Conservation (phyloP, 2,113 vertebrate species). For the Cottus gobio region DNA sequence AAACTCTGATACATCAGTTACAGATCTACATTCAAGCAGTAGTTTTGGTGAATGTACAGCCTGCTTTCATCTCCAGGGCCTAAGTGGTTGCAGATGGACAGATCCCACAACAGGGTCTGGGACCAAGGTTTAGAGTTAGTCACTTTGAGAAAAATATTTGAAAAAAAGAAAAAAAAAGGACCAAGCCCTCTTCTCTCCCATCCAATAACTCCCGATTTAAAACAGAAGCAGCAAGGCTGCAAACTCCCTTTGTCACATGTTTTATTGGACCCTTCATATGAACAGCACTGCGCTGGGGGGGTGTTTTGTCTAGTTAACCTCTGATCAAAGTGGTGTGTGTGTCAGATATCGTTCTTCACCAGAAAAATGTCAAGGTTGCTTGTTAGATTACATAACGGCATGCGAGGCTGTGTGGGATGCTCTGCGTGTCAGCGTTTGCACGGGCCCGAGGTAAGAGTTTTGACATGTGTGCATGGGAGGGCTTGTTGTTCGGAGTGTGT, state of each 20-base stretch:
- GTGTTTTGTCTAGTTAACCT: slow-evolving; percentile 51
- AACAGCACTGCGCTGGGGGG: background rate
- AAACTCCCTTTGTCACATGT: background rate
- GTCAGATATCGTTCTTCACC: slow-evolving; percentile 59
- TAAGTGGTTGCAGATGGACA: slow-evolving; percentile 60
- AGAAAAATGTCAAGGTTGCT: slow-evolving; percentile 69
- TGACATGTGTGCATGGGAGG: slow-evolving; percentile 47
- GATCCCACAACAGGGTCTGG: slow-evolving; percentile 19
- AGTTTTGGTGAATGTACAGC: slow-evolving; percentile 33
- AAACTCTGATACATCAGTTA: slow-evolving; percentile 50
- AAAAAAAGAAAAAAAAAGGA: background rate
- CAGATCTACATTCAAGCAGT: slow-evolving; percentile 26
- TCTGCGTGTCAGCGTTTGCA: slow-evolving; percentile 47
- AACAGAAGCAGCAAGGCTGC: background rate
- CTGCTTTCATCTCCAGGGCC: slow-evolving; percentile 3
- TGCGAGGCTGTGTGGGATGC: slow-evolving; percentile 54
- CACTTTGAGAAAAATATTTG: background rate
- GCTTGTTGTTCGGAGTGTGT: slow-evolving; percentile 7
- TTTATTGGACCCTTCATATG: background rate
- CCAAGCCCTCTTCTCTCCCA: background rate
- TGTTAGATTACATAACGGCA: slow-evolving; percentile 67
- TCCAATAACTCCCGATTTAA: background rate
- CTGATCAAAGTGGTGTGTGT: slow-evolving; percentile 40
- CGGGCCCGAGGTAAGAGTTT: slow-evolving; percentile 60
- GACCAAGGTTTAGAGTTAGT: slow-evolving; percentile 24